phyloP scores from a whole-genome alignment of 1,140 invertebrate species.

The Oncopeltus fasciatus region DNA sequence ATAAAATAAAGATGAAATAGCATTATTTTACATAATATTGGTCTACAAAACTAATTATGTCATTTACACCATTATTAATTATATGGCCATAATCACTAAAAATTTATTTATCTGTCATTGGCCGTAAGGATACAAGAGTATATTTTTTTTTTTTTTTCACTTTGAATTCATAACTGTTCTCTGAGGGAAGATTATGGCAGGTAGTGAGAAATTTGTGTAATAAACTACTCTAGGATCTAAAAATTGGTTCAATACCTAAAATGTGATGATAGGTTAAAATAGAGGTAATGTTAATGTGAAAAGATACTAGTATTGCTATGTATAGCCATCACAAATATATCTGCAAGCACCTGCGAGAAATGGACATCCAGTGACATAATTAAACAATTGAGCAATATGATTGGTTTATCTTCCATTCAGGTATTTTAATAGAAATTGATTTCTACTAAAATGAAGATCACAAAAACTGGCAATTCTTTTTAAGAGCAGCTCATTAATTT shows the following conservation, averaged over 20 bases:
- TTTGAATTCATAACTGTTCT: slow-evolving; percentile 7
- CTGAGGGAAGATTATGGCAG: slow-evolving; percentile 2
- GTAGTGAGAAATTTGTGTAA: not conserved
- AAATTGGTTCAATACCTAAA: slow-evolving; percentile 11
- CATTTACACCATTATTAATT: not conserved
- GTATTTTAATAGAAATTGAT: not conserved
- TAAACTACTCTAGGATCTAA: slow-evolving; percentile 1
- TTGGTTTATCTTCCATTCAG: slow-evolving; percentile 11
- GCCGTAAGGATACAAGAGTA: not conserved
- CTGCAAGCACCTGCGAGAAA: slow-evolving; percentile 11
- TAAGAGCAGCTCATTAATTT: no score
- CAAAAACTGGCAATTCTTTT: not conserved
- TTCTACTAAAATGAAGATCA: not conserved
- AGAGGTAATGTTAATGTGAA: slow-evolving; percentile 10
- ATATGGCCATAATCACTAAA: slow-evolving; percentile 5
- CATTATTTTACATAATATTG: not conserved
- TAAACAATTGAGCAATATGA: slow-evolving; percentile 12
- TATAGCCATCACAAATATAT: slow-evolving; percentile 12
- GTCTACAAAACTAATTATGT: slow-evolving; percentile 5
- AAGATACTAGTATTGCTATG: slow-evolving; percentile 12
- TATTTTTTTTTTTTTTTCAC: no score
- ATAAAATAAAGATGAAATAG: not conserved
- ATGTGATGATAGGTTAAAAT: slow-evolving; percentile 10
- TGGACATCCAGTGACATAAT: slow-evolving; percentile 12
- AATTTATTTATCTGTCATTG: slow-evolving; percentile 1